Evolutionary conservation across 2,888 invertebrate species (phyloP).

Genomic region (Microchrysa polita): DNA sequence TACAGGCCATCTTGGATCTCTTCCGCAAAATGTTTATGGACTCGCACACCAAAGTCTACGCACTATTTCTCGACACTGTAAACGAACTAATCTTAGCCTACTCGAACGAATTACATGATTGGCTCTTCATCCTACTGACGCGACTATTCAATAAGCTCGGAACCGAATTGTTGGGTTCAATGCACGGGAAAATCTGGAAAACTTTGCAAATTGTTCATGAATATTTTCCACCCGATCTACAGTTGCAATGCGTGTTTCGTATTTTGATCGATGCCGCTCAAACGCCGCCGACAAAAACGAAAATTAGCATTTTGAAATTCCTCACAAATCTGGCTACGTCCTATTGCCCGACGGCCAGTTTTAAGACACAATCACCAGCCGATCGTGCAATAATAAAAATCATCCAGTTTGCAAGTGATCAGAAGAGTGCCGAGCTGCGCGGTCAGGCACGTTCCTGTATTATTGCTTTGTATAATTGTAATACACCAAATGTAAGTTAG

Average conservation of each 20-base stretch:
- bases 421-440: conserved; percentile 76
- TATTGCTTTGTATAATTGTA: conserved; percentile 88
- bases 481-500: conserved; percentile 73
- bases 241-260: conserved; percentile 73
- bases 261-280: conserved; percentile 93
- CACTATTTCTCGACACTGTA: conserved; percentile 91
- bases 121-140: conserved; percentile 91
- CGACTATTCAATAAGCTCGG: conserved; percentile 89
- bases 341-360: conserved; percentile 67
- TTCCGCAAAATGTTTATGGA: conserved; percentile 98
- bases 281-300: conserved; percentile 86
- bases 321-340: conserved; percentile 75
- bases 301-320: conserved; percentile 79
- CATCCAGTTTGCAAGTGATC: conserved; percentile 74
- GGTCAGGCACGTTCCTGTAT: conserved; percentile 76
- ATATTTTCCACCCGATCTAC: conserved; percentile 73
- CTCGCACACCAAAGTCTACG: conserved; percentile 93
- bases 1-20: conserved; percentile 78
- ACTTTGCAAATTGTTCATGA: conserved; percentile 81
- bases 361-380: conserved; percentile 64
- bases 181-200: conserved; percentile 89
- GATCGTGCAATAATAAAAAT: conserved; percentile 79
- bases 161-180: conserved; percentile 89
- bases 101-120: conserved; percentile 87
- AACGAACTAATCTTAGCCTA: conserved; percentile 89